phyloP scores from a whole-genome alignment of 1,140 invertebrate genomes.

The Leptinotarsa undecemlineata region DNA sequence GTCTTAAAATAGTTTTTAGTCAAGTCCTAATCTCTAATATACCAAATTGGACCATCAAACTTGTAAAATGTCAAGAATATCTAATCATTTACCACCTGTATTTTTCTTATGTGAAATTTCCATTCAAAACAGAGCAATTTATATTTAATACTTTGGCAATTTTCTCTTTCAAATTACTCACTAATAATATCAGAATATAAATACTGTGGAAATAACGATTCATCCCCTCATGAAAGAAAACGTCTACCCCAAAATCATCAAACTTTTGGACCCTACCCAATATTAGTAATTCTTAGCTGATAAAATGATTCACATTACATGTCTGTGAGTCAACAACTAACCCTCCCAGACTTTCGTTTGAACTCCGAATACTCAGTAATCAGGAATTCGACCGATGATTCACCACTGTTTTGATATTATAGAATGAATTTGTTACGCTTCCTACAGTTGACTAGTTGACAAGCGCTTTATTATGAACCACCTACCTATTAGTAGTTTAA shows the following conservation, averaged over 20 bases:
- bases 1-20: no score
- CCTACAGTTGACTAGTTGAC: not conserved
- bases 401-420: slow-evolving; percentile 6
- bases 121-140: no score
- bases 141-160: no score
- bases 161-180: no score
- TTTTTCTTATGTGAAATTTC: no score
- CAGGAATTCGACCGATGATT: slow-evolving; percentile 15
- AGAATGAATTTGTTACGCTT: not conserved
- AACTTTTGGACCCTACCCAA: not conserved
- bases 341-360: slow-evolving; percentile 16
- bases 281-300: slow-evolving; percentile 1
- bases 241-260: not conserved
- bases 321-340: slow-evolving; percentile 12
- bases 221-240: not conserved
- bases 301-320: not conserved
- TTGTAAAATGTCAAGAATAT: no score
- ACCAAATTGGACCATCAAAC: no score
- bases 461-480: not conserved
- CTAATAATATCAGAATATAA: no score
- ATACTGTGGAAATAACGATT: no score
- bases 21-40: no score
- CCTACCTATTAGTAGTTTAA: slow-evolving; percentile 8
- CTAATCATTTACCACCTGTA: no score
- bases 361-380: slow-evolving; percentile 14